Evolutionary conservation across 2,888 invertebrate genomes (phyloP).

Genomic region (Drosophila sordidula): DNA sequence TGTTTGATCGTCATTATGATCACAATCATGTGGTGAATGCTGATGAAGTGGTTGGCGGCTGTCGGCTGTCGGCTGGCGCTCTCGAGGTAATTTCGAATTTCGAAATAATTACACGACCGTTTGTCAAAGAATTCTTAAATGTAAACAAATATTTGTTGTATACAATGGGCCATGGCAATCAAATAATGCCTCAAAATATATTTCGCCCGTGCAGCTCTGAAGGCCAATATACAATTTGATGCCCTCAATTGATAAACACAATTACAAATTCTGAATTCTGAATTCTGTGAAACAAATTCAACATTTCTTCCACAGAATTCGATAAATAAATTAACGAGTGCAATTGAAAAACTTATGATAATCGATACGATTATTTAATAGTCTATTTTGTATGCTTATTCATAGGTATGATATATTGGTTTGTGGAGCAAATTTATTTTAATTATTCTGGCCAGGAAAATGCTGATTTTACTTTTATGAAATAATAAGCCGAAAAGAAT

Average conservation of each 20-base stretch:
- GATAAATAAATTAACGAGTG: no score
- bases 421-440: no score
- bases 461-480: no score
- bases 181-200: constrained; percentile 23
- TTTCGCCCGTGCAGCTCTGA: constrained; percentile 40
- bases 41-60: constrained; percentile 44
- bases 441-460: no score
- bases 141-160: constrained; percentile 51
- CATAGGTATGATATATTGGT: no score
- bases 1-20: constrained; percentile 36
- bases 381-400: no score
- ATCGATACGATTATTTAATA: no score
- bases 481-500: no score
- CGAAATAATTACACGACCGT: constrained; percentile 70
- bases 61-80: constrained; percentile 35
- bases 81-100: constrained; percentile 70
- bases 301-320: background rate
- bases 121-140: constrained; percentile 57
- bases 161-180: constrained; percentile 36
- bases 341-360: no score
- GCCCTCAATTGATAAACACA: constrained; percentile 12
- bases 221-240: constrained; percentile 14
- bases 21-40: constrained; percentile 2
- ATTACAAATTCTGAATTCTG: background rate
- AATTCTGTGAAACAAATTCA: no score